Base-by-base conservation (phyloP, 2,888 invertebrate genomes). In the Caenorhabditis sp. region DNA sequence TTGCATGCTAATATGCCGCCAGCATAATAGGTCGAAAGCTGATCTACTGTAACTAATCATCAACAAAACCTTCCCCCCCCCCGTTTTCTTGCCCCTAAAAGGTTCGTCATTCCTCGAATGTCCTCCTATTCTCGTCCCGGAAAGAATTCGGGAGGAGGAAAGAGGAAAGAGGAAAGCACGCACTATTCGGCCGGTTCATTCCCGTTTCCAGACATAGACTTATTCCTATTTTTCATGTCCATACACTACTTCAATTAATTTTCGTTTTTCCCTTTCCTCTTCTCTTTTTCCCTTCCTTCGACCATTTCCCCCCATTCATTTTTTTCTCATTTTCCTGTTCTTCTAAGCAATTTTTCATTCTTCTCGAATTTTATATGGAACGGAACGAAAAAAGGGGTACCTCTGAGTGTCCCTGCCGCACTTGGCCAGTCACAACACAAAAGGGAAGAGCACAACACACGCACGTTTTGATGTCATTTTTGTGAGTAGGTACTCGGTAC, bases 1-100 rank as follows among this genome's bases (percentile, higher is more conserved):
- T 76, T 76, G 76, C 67, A 76, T 76, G 76, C 61, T 76, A 76
- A 76, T 76, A 44, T 67, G 8, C 37, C 24, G 18, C 1, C 20
- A 32, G 28, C 22, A 47, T 47, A 64, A 28, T 40, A 35, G 61
- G 22, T 40, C 26, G 56, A 64, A 56, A 72, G 53, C 61, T 53
- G 28, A 61, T 56, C 51, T 71, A 71, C 71, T 71, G 71, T 71
- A 55, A 51, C 20, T 18, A 35, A 51, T 61, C 26, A 15, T 60
- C 55, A 56, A 56, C 55, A 56, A 22, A 4, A 6, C 51, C 24
- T 40, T 13, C 35, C 24, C 47, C 18, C 44, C 18, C 32, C 37
- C 24, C 15, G 40, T 20, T 53, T 61, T 15, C 8, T 40, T 26
- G 6, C 13, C 40, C 40, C 40, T 5, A 13, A 20, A 18, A 2